These are phyloP conservation scores for Etia nguti DNA, from an alignment of 2,113 vertebrate species.

Conservation along the genomic window DNA sequence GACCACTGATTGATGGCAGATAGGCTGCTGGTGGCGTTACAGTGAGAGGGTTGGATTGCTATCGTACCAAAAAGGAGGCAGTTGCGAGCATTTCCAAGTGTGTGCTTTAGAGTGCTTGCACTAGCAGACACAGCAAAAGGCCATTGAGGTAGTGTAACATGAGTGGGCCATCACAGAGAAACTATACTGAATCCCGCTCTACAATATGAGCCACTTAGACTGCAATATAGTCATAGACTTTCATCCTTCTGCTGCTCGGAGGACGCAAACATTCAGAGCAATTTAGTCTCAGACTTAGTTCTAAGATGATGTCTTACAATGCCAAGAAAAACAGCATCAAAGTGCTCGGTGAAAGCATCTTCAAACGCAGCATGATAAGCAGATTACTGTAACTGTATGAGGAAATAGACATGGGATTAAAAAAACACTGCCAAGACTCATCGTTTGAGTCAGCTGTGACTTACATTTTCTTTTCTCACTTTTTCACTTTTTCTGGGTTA, in stretches of 20 bases:
- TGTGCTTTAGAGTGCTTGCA: background rate
- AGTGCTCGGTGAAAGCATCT: background rate
- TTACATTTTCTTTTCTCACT: background rate
- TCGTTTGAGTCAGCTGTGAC: background rate
- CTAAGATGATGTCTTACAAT: background rate
- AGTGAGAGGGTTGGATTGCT: slow-evolving; percentile 6
- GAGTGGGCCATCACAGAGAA: background rate
- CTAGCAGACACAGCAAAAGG: background rate
- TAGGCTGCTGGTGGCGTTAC: background rate
- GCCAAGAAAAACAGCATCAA: background rate
- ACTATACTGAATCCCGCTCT: background rate
- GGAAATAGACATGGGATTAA: background rate
- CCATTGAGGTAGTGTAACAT: background rate
- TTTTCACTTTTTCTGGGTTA: background rate
- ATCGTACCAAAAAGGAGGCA: background rate
- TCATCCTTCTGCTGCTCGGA: background rate
- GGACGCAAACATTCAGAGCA: background rate
- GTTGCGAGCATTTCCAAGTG: background rate
- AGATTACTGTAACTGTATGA: background rate
- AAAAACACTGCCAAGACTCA: background rate
- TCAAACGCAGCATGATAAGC: background rate
- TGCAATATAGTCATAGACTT: background rate
- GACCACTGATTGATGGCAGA: background rate
- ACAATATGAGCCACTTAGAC: background rate
- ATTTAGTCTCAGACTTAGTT: background rate